A percentile compares a stretch with the other conserved stretches of the same genome.
Conservation (phyloP, 1,140 invertebrate species). For the Drosophila kikkawai region DNA sequence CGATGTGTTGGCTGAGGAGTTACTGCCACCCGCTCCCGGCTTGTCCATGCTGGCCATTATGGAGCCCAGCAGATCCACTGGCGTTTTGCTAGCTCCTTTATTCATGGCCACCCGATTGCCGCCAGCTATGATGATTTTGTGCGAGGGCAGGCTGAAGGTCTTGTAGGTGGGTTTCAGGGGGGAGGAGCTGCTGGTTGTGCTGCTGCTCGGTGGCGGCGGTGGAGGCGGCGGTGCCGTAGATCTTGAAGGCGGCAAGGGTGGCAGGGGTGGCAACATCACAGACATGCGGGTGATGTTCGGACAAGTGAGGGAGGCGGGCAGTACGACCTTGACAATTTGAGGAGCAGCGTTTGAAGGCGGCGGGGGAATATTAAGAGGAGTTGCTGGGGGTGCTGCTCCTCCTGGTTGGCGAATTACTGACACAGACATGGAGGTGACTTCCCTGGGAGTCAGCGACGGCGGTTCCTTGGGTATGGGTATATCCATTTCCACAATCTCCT, state of each 20-base stretch:
- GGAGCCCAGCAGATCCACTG: conserved; percentile 78
- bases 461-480: conserved; percentile 28
- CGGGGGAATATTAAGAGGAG: neutral
- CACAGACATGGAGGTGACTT: conserved; percentile 1
- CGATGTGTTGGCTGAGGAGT: conserved; percentile 20
- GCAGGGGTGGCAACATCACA: conserved; percentile 63
- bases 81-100: conserved; percentile 19
- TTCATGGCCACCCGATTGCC: conserved; percentile 28
- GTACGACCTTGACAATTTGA: conserved; percentile 65
- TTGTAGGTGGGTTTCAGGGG: conserved; percentile 69
- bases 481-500: conserved; percentile 62
- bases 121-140: conserved; percentile 68
- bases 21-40: conserved; percentile 18
- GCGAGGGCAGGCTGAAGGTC: conserved; percentile 66
- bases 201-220: conserved; percentile 63
- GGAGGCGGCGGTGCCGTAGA: conserved; percentile 59
- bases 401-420: conserved; percentile 2
- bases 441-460: neutral
- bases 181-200: neutral
- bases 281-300: conserved; percentile 55
- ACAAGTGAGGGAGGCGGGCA: conserved; percentile 51
- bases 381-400: neutral
- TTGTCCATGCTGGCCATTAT: conserved; percentile 85
- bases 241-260: conserved; percentile 49
- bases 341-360: conserved; percentile 15